Evolutionary conservation across 2,113 vertebrate species (phyloP).

Genomic region (Callionymus lyra): DNA sequence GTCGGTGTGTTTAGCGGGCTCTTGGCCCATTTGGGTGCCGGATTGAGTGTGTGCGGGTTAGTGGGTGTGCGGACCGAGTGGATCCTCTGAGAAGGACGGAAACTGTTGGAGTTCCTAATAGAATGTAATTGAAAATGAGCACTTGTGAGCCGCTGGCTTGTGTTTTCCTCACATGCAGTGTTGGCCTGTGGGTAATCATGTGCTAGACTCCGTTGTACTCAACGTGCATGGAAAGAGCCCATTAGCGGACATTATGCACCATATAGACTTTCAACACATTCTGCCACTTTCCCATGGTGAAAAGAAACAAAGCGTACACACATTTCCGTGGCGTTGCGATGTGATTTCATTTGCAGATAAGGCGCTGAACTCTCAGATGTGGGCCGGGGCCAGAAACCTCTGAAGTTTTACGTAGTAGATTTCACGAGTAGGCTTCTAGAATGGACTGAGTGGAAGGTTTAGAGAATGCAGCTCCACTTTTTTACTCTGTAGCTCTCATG

Average conservation of each 20-base stretch:
- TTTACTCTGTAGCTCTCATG: constrained; percentile 1
- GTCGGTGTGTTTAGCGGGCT: constrained; percentile 29
- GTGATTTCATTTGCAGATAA: constrained; percentile 1
- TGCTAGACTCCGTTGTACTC: constrained; percentile 34
- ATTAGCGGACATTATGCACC: constrained; percentile 19
- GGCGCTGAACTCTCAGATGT: neutral
- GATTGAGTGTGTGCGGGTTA: constrained; percentile 50
- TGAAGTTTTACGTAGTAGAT: constrained; percentile 30
- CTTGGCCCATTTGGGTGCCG: constrained; percentile 34
- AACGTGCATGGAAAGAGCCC: constrained; percentile 2
- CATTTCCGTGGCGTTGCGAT: neutral
- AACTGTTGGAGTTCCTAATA: constrained; percentile 53
- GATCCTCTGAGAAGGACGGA: constrained; percentile 34
- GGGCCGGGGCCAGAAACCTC: constrained; percentile 23
- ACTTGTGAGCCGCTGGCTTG: constrained; percentile 34
- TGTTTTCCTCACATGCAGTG: constrained; percentile 18
- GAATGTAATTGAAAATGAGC: constrained; percentile 59
- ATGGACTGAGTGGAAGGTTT: constrained; percentile 1
- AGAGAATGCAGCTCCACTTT: constrained; percentile 20
- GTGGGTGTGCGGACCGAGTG: constrained; percentile 53
- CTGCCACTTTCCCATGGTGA: neutral
- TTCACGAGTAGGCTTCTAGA: constrained; percentile 7
- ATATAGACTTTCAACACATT: constrained; percentile 3
- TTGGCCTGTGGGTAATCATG: constrained; percentile 38
- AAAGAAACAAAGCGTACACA: neutral